Percentiles rank a stretch among this genome's conserved stretches.
Conservation (phyloP, 2,113 vertebrate species). For the Notiomystis cincta region DNA sequence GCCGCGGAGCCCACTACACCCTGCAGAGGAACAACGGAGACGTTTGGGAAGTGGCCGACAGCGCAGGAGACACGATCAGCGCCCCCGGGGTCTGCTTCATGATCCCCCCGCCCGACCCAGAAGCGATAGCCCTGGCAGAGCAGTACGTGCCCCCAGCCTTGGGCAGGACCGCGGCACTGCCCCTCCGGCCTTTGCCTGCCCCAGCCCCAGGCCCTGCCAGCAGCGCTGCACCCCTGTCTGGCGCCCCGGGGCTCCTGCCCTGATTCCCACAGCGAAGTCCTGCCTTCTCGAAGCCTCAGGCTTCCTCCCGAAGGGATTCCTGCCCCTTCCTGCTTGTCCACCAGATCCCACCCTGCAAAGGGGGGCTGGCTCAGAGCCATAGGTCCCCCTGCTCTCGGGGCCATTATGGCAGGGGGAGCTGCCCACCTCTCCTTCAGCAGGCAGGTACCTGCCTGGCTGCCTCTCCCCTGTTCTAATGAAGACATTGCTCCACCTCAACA, state of each 20-base stretch:
- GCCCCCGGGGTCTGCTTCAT: constrained; percentile 90
- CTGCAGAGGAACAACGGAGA: constrained; percentile 81
- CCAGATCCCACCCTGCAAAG: not conserved
- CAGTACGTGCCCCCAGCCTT: constrained; percentile 70
- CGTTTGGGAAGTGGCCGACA: constrained; percentile 87
- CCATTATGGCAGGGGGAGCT: accelerated
- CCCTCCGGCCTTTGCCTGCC: not conserved
- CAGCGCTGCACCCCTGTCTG: not conserved
- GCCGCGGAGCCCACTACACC: constrained; percentile 84
- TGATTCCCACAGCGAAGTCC: accelerated
- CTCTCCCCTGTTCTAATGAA: not conserved
- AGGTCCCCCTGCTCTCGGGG: not conserved
- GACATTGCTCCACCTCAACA: accelerated
- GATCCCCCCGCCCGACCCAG: constrained; percentile 86
- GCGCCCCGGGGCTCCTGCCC: not conserved
- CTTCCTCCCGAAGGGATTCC: not conserved
- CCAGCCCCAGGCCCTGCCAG: not conserved
- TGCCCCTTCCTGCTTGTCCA: not conserved
- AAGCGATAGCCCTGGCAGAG: constrained; percentile 78
- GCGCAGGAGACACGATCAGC: constrained; percentile 69
- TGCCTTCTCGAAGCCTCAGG: not conserved
- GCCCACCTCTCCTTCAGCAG: not conserved
- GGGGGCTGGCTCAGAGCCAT: not conserved
- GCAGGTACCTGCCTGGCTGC: not conserved
- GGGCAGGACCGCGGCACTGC: accelerated